phyloP scores from a whole-genome alignment of 2,888 invertebrate genomes.

The Himalopsyche tibetana region DNA sequence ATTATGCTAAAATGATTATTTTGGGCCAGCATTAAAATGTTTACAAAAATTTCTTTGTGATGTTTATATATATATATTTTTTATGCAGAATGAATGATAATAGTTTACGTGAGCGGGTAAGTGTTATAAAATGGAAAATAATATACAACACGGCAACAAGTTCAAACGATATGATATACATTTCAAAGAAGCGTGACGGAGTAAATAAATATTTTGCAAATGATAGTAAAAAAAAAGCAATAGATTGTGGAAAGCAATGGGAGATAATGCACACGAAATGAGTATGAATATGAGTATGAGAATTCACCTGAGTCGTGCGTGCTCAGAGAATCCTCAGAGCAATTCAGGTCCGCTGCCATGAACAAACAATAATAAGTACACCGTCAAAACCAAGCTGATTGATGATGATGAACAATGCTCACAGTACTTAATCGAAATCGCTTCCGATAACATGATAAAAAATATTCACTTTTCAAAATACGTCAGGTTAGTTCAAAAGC shows the following conservation, averaged over 20 bases:
- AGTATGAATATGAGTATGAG: slow-evolving; percentile 32
- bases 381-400: slow-evolving; percentile 10
- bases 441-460: neutral
- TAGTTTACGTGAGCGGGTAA: no score
- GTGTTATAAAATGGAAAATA: no score
- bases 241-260: no score
- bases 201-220: neutral
- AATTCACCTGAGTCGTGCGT: slow-evolving; percentile 87
- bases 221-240: neutral
- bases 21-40: no score
- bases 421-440: slow-evolving; percentile 20
- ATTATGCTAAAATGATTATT: no score
- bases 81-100: no score
- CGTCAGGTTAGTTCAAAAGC: no score
- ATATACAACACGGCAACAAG: no score
- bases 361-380: slow-evolving; percentile 50
- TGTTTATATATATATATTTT: no score
- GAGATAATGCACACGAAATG: slow-evolving; percentile 11
- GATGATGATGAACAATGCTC: slow-evolving; percentile 24
- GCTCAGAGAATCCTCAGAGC: slow-evolving; percentile 87
- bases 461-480: no score
- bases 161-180: neutral
- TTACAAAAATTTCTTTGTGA: no score
- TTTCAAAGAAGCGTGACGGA: neutral
- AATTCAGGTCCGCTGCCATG: slow-evolving; percentile 84